Evolutionary conservation across 2,113 vertebrate species (phyloP).

Genomic region (Argyrosomus japonicus): DNA sequence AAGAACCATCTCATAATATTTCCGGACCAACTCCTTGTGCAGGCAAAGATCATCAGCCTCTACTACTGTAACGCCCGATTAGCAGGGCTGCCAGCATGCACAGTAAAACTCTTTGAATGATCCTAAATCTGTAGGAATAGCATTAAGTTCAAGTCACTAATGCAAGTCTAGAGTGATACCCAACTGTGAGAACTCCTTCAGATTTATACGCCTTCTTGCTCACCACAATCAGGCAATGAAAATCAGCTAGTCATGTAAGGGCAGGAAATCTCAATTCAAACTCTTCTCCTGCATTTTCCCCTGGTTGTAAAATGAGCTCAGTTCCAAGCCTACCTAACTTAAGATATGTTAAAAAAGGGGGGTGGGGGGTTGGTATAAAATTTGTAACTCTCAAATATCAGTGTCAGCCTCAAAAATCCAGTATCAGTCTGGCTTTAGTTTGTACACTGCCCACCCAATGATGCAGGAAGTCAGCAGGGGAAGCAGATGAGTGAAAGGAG

Average conservation of each 20-base stretch:
- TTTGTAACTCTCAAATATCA: not conserved
- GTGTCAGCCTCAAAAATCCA: not conserved
- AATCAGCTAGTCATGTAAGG: not conserved
- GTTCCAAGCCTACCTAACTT: not conserved
- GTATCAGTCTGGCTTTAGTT: not conserved
- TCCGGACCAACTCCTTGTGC: not conserved
- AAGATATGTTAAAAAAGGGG: not conserved
- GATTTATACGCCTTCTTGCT: not conserved
- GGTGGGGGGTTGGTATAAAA: no score
- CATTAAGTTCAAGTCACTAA: not conserved
- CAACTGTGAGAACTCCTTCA: no score
- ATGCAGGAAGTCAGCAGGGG: not conserved
- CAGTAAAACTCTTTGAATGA: not conserved
- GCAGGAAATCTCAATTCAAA: not conserved
- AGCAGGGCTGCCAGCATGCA: not conserved
- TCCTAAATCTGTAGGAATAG: not conserved
- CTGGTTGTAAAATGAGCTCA: not conserved
- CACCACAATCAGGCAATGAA: not conserved
- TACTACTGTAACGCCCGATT: no score
- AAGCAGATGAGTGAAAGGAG: not conserved
- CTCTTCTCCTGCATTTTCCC: not conserved
- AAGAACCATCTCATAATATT: no score
- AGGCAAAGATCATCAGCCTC: not conserved
- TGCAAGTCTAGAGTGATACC: not conserved
- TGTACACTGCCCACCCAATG: not conserved